These are phyloP conservation scores for Montipora sp. DNA, from an alignment of 64 coral and sea anemone species.

Conservation along the genomic window DNA sequence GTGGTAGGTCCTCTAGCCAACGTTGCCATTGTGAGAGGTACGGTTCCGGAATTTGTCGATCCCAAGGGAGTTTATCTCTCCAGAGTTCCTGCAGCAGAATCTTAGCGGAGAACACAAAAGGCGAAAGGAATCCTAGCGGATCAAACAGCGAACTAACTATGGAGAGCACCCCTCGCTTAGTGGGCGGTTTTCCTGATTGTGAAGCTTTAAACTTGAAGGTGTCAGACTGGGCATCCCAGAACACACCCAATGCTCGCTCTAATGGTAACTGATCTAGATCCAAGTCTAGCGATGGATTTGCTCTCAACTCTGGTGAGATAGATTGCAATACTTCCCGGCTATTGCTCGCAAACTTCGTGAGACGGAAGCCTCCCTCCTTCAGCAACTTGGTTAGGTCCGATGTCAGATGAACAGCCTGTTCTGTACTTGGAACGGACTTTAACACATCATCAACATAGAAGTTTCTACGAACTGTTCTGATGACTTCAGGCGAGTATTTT, in stretches of 20 bases:
- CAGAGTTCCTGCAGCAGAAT: conserved; percentile 56
- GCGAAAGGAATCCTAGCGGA: conserved; percentile 62
- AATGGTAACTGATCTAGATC: conserved; percentile 56
- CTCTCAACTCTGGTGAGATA: conserved; percentile 13
- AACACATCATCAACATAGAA: conserved; percentile 55
- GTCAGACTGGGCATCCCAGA: conserved; percentile 48
- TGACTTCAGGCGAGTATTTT: not conserved
- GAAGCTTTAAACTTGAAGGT: conserved; percentile 38
- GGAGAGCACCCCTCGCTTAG: conserved; percentile 57
- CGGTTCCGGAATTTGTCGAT: conserved; percentile 38
- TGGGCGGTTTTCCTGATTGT: not conserved
- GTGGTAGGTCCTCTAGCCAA: conserved; percentile 26
- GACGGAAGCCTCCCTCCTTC: conserved; percentile 33
- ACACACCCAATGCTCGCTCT: conserved; percentile 55
- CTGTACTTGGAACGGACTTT: conserved; percentile 1
- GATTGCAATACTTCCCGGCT: conserved; percentile 23
- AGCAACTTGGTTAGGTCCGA: conserved; percentile 18
- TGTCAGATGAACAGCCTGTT: not conserved
- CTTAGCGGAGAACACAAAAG: conserved; percentile 51
- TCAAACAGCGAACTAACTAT: conserved; percentile 45
- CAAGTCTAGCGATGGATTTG: conserved; percentile 32
- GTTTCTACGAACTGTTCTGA: conserved; percentile 27
- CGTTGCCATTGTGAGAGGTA: not conserved
- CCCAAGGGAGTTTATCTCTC: conserved; percentile 31
- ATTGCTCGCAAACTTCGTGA: conserved; percentile 69